phyloP scores from a whole-genome alignment of 2,113 vertebrate species.

The Beaufortia kweichowensis region DNA sequence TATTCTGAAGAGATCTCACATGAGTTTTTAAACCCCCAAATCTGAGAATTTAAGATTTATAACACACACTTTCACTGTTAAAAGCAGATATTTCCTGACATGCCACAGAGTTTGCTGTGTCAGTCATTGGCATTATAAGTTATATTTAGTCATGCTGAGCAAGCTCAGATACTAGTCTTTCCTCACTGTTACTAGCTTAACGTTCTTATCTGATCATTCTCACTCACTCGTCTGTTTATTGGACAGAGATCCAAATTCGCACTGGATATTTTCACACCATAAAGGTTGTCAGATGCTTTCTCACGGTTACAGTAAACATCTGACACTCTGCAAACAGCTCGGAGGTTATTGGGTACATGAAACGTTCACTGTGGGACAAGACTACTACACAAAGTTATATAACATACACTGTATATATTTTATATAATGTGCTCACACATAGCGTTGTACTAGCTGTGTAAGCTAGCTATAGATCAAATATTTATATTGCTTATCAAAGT shows the following conservation, averaged over 20 bases:
- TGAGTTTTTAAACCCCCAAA: not conserved
- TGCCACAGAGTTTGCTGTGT: not conserved
- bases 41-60: too few relatives aligned
- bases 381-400: not conserved
- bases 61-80: too few relatives aligned
- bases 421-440: too few relatives aligned
- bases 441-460: too few relatives aligned
- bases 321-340: conserved; percentile 33
- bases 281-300: conserved; percentile 40
- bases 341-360: conserved; percentile 10
- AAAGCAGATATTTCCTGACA: too few relatives aligned
- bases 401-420: too few relatives aligned
- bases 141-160: conserved; percentile 4
- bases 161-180: not conserved
- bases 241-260: conserved; percentile 32
- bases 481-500: too few relatives aligned
- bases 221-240: conserved; percentile 13
- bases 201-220: conserved; percentile 36
- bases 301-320: conserved; percentile 38
- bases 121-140: not conserved
- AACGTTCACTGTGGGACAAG: not conserved
- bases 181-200: not conserved
- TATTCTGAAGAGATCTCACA: too few relatives aligned
- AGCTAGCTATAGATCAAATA: too few relatives aligned
- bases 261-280: conserved; percentile 44